Base-by-base conservation (phyloP, 2,797 vertebrate species). In the Eulemur rubriventer region DNA sequence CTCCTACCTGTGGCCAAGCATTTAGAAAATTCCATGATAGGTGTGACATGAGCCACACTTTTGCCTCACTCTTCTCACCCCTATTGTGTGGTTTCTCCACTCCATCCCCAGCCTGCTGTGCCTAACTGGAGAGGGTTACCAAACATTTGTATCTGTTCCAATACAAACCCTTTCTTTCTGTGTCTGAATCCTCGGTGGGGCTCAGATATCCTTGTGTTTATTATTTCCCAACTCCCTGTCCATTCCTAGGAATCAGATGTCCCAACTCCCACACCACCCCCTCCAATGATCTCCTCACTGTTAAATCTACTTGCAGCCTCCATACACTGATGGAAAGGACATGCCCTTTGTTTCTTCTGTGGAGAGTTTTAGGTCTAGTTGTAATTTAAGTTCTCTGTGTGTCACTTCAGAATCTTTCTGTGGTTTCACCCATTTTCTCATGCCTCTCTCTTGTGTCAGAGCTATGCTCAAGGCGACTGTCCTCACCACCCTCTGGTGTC, bases 141-240 rank as follows among this genome's bases (percentile, higher is more conserved):
- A 9, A 6, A 14, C 22, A 3, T 24, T 70, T 38, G 2, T 11
- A 0, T 9, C 1, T 1, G 7, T 7, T 26, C 9, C 13, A 20
- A 2, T 38, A 28, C 9, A 48, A 35, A 79, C 24, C 43, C 22
- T 30, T 78, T 35, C n/a, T 46, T 16, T 70, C 24, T 33, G 24
- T 38, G 13, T 18, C 11, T 43, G 22, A 69, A 7, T 18, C 18
- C 26, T 63, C 12, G 9, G 2, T 41, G 16, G 0, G 22, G 10
- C 18, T 96, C 84, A 26, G 18, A 4, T 38, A 14, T 18, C 46
- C 35, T 22, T 79, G 10, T 7, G 6, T 55, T 41, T 63, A 52
- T 35, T 50, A 14, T 26, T 61, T 78, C 4, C 52, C 84, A 16
- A 26, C 22, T 63, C 22, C 46, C 22, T 30, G 14, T 59, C 33